Conservation (phyloP, 2,888 invertebrate species). For the Spisula subtruncata region DNA sequence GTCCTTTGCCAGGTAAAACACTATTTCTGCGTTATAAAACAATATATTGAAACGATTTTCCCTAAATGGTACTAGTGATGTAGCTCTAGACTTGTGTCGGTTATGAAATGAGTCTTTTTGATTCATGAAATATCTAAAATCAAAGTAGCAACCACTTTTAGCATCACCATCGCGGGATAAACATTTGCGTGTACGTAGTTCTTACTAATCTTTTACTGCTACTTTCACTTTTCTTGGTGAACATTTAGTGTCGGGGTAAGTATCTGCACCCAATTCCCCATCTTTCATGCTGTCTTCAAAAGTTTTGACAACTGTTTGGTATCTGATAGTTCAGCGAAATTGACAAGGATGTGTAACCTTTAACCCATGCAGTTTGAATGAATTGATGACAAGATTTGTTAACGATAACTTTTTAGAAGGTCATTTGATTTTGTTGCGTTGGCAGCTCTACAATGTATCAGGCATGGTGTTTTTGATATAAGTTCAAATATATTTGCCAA, state of each 20-base stretch:
- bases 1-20: constrained; percentile 19
- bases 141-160: constrained; percentile 35
- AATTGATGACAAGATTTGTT: constrained; percentile 21
- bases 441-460: constrained; percentile 44
- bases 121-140: constrained; percentile 32
- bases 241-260: constrained; percentile 9
- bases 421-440: constrained; percentile 40
- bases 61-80: not conserved
- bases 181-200: constrained; percentile 34
- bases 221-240: constrained; percentile 30
- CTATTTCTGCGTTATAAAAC: constrained; percentile 7
- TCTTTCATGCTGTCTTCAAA: constrained; percentile 17
- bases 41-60: constrained; percentile 35
- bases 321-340: constrained; percentile 39
- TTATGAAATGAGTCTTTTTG: not conserved
- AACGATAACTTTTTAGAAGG: constrained; percentile 22
- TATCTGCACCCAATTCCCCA: constrained; percentile 29
- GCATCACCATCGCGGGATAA: constrained; percentile 29
- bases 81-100: not conserved
- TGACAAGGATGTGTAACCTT: constrained; percentile 34
- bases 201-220: constrained; percentile 3
- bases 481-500: not conserved
- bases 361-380: constrained; percentile 31
- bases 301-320: constrained; percentile 25
- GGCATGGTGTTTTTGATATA: constrained; percentile 51